A percentile compares a stretch with the other conserved stretches of the same genome.
Conservation (phyloP, 1,140 invertebrate genomes). For the Charaxes varanes region DNA sequence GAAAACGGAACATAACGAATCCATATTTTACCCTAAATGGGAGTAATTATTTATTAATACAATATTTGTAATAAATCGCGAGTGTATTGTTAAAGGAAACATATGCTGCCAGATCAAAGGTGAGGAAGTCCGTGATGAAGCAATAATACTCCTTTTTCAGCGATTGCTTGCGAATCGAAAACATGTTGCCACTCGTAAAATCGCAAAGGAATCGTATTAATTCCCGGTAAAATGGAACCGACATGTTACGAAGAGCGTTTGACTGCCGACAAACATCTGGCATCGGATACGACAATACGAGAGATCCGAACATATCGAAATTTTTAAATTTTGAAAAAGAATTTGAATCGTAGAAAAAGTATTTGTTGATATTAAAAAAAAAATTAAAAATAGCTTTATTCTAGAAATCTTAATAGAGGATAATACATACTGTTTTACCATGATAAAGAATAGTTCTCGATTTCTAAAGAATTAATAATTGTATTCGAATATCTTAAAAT, state of each 20-base stretch:
- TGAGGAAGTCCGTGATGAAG: background rate
- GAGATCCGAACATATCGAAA: too few relatives aligned
- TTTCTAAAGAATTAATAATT: too few relatives aligned
- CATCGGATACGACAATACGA: too few relatives aligned
- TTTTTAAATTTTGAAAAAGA: too few relatives aligned
- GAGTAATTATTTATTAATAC: background rate
- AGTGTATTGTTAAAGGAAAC: background rate
- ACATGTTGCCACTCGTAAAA: slow-evolving; percentile 9
- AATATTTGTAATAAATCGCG: slow-evolving; percentile 2
- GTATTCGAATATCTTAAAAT: too few relatives aligned
- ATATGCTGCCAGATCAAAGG: slow-evolving; percentile 3
- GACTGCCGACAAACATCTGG: too few relatives aligned
- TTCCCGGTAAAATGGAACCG: slow-evolving; percentile 6
- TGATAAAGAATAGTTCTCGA: too few relatives aligned
- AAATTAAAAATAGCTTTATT: too few relatives aligned
- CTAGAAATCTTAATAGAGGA: too few relatives aligned
- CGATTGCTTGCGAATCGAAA: slow-evolving; percentile 3
- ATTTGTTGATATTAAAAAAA: too few relatives aligned
- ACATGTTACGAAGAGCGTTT: background rate
- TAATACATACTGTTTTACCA: too few relatives aligned
- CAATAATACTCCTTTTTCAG: slow-evolving; percentile 3
- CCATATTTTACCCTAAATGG: background rate
- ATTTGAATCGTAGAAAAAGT: too few relatives aligned
- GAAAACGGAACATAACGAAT: background rate
- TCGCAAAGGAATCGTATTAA: slow-evolving; percentile 4